phyloP scores from a whole-genome alignment of 92 coral and sea anemone genomes.

The Porites evermanni region DNA sequence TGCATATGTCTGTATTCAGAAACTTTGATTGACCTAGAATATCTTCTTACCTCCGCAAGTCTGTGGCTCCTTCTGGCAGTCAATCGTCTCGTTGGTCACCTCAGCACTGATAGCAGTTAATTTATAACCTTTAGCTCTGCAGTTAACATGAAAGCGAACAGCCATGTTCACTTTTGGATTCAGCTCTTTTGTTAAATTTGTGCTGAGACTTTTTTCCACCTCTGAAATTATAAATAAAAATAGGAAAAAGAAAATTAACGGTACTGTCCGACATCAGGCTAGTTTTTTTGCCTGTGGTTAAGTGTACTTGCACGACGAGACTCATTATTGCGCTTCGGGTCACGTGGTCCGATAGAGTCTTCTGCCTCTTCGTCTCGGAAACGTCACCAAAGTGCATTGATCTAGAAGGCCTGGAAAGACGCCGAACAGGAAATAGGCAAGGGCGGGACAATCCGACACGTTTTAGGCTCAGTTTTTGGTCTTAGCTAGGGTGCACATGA shows the following conservation, averaged over 20 bases:
- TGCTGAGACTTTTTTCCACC: constrained; percentile 29
- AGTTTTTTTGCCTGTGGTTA: not conserved
- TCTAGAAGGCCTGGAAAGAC: too few species aligned
- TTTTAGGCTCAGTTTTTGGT: too few species aligned
- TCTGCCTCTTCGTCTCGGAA: too few species aligned
- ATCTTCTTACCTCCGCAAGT: constrained; percentile 71
- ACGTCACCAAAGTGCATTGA: too few species aligned
- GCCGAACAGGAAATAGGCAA: too few species aligned
- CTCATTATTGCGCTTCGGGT: too few species aligned
- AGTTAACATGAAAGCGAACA: constrained; percentile 58
- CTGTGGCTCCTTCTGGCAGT: constrained; percentile 57
- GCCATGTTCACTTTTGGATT: constrained; percentile 62
- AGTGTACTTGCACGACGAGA: not conserved
- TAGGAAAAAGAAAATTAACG: not conserved
- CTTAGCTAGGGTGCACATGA: too few species aligned
- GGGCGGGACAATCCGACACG: too few species aligned
- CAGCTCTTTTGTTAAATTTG: constrained; percentile 58
- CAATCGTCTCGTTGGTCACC: constrained; percentile 60
- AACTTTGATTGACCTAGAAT: not conserved
- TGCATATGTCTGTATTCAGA: too few species aligned
- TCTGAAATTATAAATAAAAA: constrained; percentile 28
- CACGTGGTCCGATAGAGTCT: too few species aligned
- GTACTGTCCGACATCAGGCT: not conserved
- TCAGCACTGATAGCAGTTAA: constrained; percentile 44
- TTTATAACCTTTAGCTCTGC: constrained; percentile 59